Evolutionary conservation across 2,113 vertebrate genomes (phyloP), one percentile per base, ranked within the genome.

Genomic region (Sinocyclocheilus anophthalmus): DNA sequence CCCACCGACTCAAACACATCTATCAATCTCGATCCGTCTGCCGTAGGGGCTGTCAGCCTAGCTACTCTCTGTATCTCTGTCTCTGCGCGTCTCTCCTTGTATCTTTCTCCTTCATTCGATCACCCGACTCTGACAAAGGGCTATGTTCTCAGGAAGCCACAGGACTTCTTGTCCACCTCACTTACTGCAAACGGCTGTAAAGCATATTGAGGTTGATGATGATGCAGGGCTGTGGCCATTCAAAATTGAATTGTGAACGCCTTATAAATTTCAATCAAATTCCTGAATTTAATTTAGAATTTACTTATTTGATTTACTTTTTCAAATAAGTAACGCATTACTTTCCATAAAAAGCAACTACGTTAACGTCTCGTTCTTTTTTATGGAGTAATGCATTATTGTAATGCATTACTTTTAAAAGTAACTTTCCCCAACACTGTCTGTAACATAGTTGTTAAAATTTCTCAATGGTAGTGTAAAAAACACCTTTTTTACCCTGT

Each of bases 131-230:
- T 83, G 84, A 89, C 76, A 87, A 69, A 63, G 81, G 53, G 88
- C 88, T 85, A 83, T 85, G 88, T 84, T 69, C 70, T 84, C 80
- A 65, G 81, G 83, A 83, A 69, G 67, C 87, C 88, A 89, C 88
- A 87, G 89, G 82, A 73, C 67, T 83, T 83, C 67, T 22, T 59
- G 81, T 33, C 50, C 69, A 42, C 48, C 81, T 93, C 92, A 93
- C 93, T 93, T 90, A 57, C 65, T 63, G 88, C 89, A 90, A 89
- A 89, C 89, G 88, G 88, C 93, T 89, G 87, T 88, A 91, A 93
- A 91, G 87, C 91, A 93, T 94, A 94, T 94, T 93, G 92, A 94
- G 92, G 92, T 88, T 93, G 90, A 90, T 90, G 88, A 61, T 59
- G 50, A 79, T 37, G 20, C 50, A 79, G 16, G 55, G 26, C 18